phyloP scores from a whole-genome alignment of 2,113 vertebrate genomes.

The Meriones unguiculatus region DNA sequence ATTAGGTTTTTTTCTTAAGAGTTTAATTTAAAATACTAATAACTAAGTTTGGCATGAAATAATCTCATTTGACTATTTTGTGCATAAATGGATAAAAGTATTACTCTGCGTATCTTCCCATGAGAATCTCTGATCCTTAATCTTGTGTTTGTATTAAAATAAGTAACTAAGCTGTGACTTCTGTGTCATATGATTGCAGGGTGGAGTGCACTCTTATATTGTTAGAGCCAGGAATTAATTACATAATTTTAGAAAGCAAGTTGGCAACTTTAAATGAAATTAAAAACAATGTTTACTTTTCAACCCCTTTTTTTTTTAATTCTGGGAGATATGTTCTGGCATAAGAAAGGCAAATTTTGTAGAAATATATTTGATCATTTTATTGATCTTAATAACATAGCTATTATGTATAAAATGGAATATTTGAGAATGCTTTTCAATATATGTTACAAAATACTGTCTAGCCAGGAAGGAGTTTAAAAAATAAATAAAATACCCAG shows the following conservation, averaged over 20 bases:
- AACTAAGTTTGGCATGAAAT: no score
- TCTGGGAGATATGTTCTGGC: neutral
- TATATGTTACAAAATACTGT: no score
- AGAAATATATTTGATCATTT: neutral
- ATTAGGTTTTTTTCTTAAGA: no score
- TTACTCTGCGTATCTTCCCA: no score
- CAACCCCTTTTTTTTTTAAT: neutral
- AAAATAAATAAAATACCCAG: neutral
- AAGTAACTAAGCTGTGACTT: neutral
- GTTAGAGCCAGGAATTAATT: neutral
- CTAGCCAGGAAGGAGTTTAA: no score
- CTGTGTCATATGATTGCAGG: neutral
- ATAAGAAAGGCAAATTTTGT: neutral
- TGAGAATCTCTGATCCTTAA: no score
- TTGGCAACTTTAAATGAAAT: neutral
- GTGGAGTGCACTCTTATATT: neutral
- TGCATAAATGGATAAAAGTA: no score
- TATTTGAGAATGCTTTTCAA: no score
- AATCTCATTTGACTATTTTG: no score
- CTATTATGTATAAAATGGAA: neutral
- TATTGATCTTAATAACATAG: neutral
- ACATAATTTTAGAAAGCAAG: neutral
- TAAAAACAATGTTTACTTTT: neutral
- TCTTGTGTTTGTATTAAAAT: no score
- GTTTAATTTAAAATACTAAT: no score